phyloP scores from a whole-genome alignment of 2,888 invertebrate species.

The Aleiodes testaceus region DNA sequence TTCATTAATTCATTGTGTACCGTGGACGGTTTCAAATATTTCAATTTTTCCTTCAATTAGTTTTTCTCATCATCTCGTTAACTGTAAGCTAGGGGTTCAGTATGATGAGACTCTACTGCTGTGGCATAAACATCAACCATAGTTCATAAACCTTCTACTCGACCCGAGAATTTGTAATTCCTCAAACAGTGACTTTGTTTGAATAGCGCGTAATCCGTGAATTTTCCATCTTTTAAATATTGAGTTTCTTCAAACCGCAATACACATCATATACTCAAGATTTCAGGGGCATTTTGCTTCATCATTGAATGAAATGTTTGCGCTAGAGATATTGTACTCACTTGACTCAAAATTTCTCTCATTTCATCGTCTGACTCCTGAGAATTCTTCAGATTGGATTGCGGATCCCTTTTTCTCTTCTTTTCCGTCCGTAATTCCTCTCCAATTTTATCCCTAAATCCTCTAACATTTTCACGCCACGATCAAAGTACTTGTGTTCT shows the following conservation, averaged over 20 bases:
- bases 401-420: not conserved
- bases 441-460: not conserved
- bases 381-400: not conserved
- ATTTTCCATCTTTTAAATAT: not conserved
- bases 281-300: not conserved
- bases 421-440: not conserved
- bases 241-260: not conserved
- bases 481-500: not conserved
- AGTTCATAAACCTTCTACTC: not conserved
- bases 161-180: not conserved
- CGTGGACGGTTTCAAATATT: not conserved
- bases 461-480: not conserved
- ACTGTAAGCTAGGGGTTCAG: not conserved
- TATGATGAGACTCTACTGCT: not conserved
- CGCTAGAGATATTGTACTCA: not conserved
- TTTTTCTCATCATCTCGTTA: not conserved
- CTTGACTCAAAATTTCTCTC: not conserved
- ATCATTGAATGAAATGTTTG: not conserved
- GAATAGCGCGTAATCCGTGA: not conserved
- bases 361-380: not conserved
- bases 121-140: not conserved
- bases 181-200: not conserved
- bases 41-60: not conserved
- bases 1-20: not conserved
- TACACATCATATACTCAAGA: not conserved